These are phyloP conservation scores for Epizoanthus ramosus DNA, from an alignment of 92 coral and sea anemone species.

Conservation along the genomic window DNA sequence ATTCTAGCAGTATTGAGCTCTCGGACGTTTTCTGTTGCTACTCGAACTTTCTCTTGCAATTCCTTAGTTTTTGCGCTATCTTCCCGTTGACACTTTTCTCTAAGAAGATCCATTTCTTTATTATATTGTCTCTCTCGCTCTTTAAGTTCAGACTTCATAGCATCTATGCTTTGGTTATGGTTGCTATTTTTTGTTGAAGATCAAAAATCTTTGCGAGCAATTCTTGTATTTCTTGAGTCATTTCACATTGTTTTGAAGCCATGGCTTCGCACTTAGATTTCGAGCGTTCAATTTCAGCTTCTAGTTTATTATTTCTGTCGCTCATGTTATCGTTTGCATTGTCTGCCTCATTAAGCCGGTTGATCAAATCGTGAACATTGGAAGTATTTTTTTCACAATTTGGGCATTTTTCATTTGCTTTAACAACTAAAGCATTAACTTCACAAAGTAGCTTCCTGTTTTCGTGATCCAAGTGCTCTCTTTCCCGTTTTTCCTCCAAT, in stretches of 20 bases:
- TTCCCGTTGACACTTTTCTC: neutral
- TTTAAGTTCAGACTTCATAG: neutral
- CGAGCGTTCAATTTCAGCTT: neutral
- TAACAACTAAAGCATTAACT: slow-evolving; percentile 3
- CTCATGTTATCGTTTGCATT: neutral
- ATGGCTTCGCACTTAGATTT: slow-evolving; percentile 3
- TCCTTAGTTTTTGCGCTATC: neutral
- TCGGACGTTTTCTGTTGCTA: neutral
- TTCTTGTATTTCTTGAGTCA: neutral
- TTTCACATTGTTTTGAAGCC: neutral
- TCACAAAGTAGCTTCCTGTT: neutral
- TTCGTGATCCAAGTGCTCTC: slow-evolving; percentile 15
- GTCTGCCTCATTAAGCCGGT: neutral
- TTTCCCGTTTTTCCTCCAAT: neutral
- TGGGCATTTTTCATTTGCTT: slow-evolving; percentile 8
- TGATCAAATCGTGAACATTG: neutral
- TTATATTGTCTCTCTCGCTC: neutral
- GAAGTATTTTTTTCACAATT: neutral
- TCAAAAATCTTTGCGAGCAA: neutral
- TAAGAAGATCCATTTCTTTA: neutral
- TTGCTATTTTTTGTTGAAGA: neutral
- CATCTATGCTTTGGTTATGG: neutral
- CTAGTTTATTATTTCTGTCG: neutral
- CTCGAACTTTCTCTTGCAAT: neutral
- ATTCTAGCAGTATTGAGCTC: neutral